A percentile compares a stretch with the other conserved stretches of the same genome.
phyloP scores from a whole-genome alignment of 1,140 invertebrate species.

The Bombus fervidus region DNA sequence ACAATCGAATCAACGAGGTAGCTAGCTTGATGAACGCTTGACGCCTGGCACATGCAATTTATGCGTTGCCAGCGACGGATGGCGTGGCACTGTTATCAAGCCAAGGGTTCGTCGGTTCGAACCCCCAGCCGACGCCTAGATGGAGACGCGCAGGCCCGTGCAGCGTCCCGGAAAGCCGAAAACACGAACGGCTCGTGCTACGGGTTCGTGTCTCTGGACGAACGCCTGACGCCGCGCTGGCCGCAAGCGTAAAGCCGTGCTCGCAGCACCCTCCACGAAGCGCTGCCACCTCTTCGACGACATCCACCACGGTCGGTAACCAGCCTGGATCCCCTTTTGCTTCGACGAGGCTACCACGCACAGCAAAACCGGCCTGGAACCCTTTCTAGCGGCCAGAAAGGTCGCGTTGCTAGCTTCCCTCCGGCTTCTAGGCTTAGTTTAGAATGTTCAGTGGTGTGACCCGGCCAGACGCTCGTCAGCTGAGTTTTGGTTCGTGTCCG shows the following conservation, averaged over 20 bases:
- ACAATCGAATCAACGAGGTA: not conserved
- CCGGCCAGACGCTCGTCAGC: slow-evolving; percentile 34
- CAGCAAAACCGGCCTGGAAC: not conserved
- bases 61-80: slow-evolving; percentile 69
- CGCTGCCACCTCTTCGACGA: slow-evolving; percentile 10
- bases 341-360: not conserved
- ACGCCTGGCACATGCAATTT: slow-evolving; percentile 49
- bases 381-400: slow-evolving; percentile 42
- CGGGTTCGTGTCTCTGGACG: slow-evolving; percentile 57
- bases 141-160: slow-evolving; percentile 65
- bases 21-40: not conserved
- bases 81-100: slow-evolving; percentile 70
- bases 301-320: slow-evolving; percentile 47
- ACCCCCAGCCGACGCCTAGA: slow-evolving; percentile 75
- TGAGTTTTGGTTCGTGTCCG: slow-evolving; percentile 42
- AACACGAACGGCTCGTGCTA: slow-evolving; percentile 17
- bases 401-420: slow-evolving; percentile 32
- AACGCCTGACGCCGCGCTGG: slow-evolving; percentile 54
- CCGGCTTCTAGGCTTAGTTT: slow-evolving; percentile 52
- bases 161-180: slow-evolving; percentile 57
- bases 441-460: slow-evolving; percentile 63
- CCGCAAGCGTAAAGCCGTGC: slow-evolving; percentile 55
- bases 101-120: slow-evolving; percentile 41
- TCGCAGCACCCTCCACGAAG: not conserved
- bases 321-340: slow-evolving; percentile 16